A percentile compares a stretch with the other conserved stretches of the same genome.
These are phyloP conservation scores for Drosophila buzzatii DNA, from an alignment of 2,888 invertebrate genomes.

Conservation along the genomic window DNA sequence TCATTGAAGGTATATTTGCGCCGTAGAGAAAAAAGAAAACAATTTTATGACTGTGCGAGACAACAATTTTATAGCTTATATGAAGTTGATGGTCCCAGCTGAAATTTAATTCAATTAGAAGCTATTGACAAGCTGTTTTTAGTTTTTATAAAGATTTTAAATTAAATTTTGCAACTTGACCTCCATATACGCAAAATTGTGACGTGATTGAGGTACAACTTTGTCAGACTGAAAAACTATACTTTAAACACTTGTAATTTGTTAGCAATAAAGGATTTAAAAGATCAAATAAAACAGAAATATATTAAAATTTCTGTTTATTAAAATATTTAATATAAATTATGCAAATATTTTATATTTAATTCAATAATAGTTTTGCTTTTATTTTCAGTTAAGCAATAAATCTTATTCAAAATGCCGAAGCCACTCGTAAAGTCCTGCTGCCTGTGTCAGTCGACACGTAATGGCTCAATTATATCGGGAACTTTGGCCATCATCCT, in stretches of 20 bases:
- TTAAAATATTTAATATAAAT: not conserved
- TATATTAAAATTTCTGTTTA: too few relatives aligned
- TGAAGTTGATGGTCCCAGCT: not conserved
- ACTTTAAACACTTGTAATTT: too few relatives aligned
- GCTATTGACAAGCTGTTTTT: not conserved
- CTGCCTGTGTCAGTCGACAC: constrained; percentile 90
- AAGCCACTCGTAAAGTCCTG: constrained; percentile 88
- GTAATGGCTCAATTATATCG: constrained; percentile 90
- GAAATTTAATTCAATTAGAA: not conserved
- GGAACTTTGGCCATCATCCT: constrained; percentile 91
- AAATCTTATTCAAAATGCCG: constrained; percentile 74
- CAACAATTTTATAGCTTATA: not conserved
- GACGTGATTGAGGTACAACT: too few relatives aligned
- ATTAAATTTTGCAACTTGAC: not conserved
- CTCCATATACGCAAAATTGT: not conserved
- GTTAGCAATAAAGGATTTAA: too few relatives aligned
- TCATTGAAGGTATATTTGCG: not conserved
- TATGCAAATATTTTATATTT: not conserved
- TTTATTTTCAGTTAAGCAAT: constrained; percentile 27
- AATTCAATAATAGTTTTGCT: not conserved
- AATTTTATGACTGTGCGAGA: not conserved
- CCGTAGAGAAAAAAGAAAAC: not conserved
- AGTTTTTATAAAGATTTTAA: not conserved
- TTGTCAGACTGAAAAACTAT: too few relatives aligned
- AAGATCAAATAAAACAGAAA: too few relatives aligned